Base-by-base conservation (phyloP, 1,140 invertebrate species). In the Mercenaria mercenaria region DNA sequence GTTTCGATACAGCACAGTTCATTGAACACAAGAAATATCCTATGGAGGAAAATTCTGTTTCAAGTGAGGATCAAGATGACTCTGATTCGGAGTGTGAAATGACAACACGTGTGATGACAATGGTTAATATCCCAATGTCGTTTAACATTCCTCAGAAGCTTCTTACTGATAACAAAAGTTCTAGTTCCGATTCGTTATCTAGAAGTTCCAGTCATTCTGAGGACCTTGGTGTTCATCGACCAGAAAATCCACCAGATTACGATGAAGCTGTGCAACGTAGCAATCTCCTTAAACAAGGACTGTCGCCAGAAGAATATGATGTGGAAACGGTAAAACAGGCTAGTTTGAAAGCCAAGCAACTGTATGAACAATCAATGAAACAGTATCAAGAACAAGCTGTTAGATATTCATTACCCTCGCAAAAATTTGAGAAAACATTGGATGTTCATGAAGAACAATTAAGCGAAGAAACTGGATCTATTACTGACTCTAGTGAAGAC, bases 331-430 rank as follows among this genome's bases (percentile, higher is more conserved):
- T 83, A 39, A 69, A 72, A 41, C 79, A 83, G 67, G 88, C 88
- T 2, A 89, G 80, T 83, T 47, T 84, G 41, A 69, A 59, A 32
- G 88, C 80, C 39, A 77, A 77, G 37, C 88, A 89, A 39, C 50
- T 89, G 13, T 89, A 89, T 52, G 80, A 89, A 59, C 79, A 89
- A 26, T 89, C 88, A 23, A 77, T 89, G 41, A 52, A 43, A 47
- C 80, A 89, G 67, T 89, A 83, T 43, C 88, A 89, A 39, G 88
- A 89, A 59, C 84, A 89, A 43, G 23, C 26, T 77, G 50, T 6
- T n/a, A 41, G 80, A 59, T 61, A 56, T 56, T 83, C 80, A 11
- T 41, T 59, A 43, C 69, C 80, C 11, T 83, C 69, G 10, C 77
- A 83, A 74, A 32, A 76, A 26, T 88, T 88, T 72, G 77, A 81